phyloP scores from a whole-genome alignment of 2,888 invertebrate species.

The Pandemis heparana region DNA sequence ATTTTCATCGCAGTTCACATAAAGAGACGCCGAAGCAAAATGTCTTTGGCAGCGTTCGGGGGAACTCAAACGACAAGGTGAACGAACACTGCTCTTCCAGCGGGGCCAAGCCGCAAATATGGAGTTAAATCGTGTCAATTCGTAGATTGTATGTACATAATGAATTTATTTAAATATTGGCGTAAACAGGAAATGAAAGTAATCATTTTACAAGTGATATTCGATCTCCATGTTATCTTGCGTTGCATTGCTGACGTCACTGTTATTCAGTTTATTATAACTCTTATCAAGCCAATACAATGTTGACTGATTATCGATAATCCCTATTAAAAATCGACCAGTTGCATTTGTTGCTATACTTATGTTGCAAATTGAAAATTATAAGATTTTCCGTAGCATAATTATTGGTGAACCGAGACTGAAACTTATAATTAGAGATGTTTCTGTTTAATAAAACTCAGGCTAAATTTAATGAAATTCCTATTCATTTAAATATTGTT shows the following conservation, averaged over 20 bases:
- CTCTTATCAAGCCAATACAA: background rate
- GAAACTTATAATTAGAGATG: background rate
- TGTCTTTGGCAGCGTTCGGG: conserved; percentile 59
- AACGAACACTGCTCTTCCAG: conserved; percentile 65
- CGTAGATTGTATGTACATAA: conserved; percentile 19
- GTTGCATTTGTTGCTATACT: background rate
- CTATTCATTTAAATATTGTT: no score
- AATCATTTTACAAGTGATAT: conserved; percentile 1
- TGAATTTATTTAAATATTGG: conserved; percentile 36
- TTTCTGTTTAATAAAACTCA: no score
- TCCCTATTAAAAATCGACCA: background rate
- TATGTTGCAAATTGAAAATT: background rate
- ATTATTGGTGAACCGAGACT: background rate
- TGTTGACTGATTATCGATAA: background rate
- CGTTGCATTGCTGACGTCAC: conserved; percentile 1
- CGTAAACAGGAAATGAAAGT: conserved; percentile 33
- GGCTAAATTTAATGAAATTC: background rate
- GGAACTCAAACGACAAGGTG: conserved; percentile 49
- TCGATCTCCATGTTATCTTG: background rate
- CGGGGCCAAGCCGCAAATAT: conserved; percentile 65
- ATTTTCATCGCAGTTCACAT: conserved; percentile 64
- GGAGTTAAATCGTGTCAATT: conserved; percentile 58
- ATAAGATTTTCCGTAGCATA: background rate
- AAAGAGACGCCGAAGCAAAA: conserved; percentile 61
- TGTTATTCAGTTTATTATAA: conserved; percentile 3